phyloP scores from a whole-genome alignment of 1,140 invertebrate genomes.

The Drosophila bocki region DNA sequence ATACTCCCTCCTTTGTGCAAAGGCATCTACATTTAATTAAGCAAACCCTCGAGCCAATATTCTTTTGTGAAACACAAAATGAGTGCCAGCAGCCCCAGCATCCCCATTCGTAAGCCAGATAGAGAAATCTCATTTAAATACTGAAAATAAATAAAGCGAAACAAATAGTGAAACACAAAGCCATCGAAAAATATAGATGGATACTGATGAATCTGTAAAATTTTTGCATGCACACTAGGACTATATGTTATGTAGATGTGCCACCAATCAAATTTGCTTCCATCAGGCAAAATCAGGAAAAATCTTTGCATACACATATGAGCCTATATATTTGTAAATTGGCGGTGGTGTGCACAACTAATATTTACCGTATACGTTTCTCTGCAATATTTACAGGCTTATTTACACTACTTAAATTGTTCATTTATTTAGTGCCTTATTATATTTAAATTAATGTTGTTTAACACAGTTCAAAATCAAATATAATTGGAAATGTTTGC shows the following conservation, averaged over 20 bases:
- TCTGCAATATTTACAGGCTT: slow-evolving; percentile 18
- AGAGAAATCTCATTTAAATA: slow-evolving; percentile 11
- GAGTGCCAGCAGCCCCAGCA: not conserved
- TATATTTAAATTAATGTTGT: slow-evolving; percentile 1
- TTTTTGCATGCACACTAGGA: slow-evolving; percentile 12
- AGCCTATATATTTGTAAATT: slow-evolving; percentile 5
- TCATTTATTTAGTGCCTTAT: slow-evolving; percentile 1
- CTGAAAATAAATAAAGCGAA: slow-evolving; percentile 6
- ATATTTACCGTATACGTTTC: slow-evolving; percentile 28
- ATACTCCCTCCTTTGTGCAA: not conserved
- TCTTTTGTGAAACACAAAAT: not conserved
- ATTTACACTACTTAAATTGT: slow-evolving; percentile 9
- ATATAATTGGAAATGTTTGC: not conserved
- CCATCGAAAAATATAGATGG: not conserved
- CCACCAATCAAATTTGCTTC: slow-evolving; percentile 18
- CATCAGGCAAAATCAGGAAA: slow-evolving; percentile 19
- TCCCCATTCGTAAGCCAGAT: not conserved
- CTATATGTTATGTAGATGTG: not conserved
- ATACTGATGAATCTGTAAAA: slow-evolving; percentile 15
- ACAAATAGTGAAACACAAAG: slow-evolving; percentile 2
- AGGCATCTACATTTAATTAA: slow-evolving; percentile 24
- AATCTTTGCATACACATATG: not conserved
- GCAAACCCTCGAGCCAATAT: not conserved
- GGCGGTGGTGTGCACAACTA: slow-evolving; percentile 6
- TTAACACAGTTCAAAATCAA: not conserved